Conservation (phyloP, 1,140 invertebrate genomes). For the Dendroctonus valens region DNA sequence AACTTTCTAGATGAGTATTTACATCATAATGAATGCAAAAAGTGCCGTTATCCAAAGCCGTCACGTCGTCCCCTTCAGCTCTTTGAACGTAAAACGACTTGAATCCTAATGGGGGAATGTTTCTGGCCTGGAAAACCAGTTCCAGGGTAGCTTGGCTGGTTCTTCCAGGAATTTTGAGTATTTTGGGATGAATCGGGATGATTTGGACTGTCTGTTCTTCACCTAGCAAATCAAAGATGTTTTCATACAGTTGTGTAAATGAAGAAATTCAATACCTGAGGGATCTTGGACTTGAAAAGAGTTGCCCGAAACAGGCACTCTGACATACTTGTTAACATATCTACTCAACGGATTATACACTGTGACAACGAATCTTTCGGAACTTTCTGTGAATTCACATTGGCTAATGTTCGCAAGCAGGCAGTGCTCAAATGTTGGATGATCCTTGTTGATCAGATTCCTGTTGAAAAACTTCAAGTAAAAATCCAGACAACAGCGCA, state of each 20-base stretch:
- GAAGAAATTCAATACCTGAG: constrained; percentile 5
- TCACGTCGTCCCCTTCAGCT: constrained; percentile 4
- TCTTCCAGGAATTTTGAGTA: constrained; percentile 64
- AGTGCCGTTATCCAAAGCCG: constrained; percentile 4
- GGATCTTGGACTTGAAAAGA: constrained; percentile 65
- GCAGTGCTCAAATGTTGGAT: constrained; percentile 28
- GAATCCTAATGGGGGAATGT: constrained; percentile 66
- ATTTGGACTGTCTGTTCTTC: constrained; percentile 59
- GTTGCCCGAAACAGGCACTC: constrained; percentile 65
- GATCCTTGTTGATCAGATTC: constrained; percentile 15
- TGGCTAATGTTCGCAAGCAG: constrained; percentile 59
- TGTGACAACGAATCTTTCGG: constrained; percentile 63
- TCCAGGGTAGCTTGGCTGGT: constrained; percentile 61
- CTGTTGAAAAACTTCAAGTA: constrained; percentile 24
- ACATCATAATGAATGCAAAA: constrained; percentile 10
- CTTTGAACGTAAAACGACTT: constrained; percentile 59
- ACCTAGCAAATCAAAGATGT: constrained; percentile 48
- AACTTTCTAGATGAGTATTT: not conserved
- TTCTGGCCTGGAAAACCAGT: constrained; percentile 63
- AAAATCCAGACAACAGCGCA: too few species aligned
- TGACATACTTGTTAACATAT: constrained; percentile 61
- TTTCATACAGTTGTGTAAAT: not conserved
- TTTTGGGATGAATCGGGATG: constrained; percentile 59
- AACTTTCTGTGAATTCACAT: constrained; percentile 62
- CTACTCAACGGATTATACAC: constrained; percentile 80